Base-by-base conservation (phyloP, 2,797 vertebrate species). In the Chromis chromis region DNA sequence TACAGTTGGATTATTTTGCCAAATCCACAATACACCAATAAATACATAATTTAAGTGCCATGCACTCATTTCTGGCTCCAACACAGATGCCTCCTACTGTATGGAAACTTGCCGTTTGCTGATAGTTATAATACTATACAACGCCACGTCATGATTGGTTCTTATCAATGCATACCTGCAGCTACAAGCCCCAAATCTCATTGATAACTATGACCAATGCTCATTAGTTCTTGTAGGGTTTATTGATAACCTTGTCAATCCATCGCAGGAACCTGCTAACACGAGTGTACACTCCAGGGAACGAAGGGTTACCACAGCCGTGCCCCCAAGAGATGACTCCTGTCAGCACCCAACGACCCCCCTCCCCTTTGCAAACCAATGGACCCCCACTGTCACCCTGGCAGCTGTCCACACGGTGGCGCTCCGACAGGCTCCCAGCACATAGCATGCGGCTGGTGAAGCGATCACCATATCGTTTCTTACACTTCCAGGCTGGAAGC, bases 261-360 rank as follows among this genome's bases (percentile, higher is more conserved):
- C 96, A 97, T 33, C 93, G 89, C 57, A 95, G 86, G 0, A 96
- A 97, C 85, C 94, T 95, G 90, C 93, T 96, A 65, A 96, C 96
- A 49, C 95, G 95, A 0, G 96, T 96, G 90, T 97, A 97, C 53
- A 96, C 96, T 12, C 96, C 96, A 0, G 96, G 96, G 19, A 94
- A 96, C 28, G 93, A 93, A 57, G 96, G 96, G 76, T 94, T 90
- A 19, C 96, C 96, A 42, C 96, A 97, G 60, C 96, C 96, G 0
- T 97, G 96, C 36, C 96, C 96, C 96, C 96, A 96, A n/a, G 96
- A 96, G 73, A 96, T 96, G 83, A 97, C 88, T 25, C 96, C 96
- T 13, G 95, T 90, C 78, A 96, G 95, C 55, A 94, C 90, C 96
- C 96, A 97, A n/a, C 85, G 95, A 7, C 95, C 95, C 0, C 87